phyloP scores from a whole-genome alignment of 2,797 vertebrate genomes.

The Lutjanus argentimaculatus region DNA sequence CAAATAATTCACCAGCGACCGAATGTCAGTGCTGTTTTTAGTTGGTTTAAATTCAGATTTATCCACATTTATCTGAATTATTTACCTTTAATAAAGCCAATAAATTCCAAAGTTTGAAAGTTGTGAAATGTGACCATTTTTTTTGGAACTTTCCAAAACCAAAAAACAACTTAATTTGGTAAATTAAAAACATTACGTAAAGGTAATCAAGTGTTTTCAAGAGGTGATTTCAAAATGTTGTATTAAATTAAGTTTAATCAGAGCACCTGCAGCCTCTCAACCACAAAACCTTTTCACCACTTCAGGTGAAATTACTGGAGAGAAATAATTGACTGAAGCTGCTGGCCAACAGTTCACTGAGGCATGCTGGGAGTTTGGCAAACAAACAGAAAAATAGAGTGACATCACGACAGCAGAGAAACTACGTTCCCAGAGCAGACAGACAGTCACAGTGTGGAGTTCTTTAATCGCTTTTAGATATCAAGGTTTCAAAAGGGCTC shows the following conservation, averaged over 20 bases:
- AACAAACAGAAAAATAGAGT: background rate
- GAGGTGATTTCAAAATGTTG: background rate
- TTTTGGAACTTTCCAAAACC: background rate
- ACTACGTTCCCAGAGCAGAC: too few species aligned
- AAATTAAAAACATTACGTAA: background rate
- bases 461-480: too few species aligned
- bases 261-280: constrained; percentile 48
- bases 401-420: too few species aligned
- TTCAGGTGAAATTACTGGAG: background rate
- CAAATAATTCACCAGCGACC: background rate
- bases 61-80: background rate
- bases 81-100: background rate
- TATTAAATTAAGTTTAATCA: constrained; percentile 23
- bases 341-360: background rate
- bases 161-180: background rate
- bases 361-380: constrained; percentile 36
- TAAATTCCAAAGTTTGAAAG: background rate
- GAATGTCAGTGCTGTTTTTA: background rate
- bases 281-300: constrained; percentile 17
- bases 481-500: too few species aligned
- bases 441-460: too few species aligned
- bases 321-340: background rate
- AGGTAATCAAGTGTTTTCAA: background rate
- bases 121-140: background rate
- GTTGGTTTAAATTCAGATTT: background rate